Percentiles rank a stretch among this genome's conserved stretches.
Evolutionary conservation across 2,113 vertebrate species (phyloP).

Genomic region (Microcebus ravelobensis): DNA sequence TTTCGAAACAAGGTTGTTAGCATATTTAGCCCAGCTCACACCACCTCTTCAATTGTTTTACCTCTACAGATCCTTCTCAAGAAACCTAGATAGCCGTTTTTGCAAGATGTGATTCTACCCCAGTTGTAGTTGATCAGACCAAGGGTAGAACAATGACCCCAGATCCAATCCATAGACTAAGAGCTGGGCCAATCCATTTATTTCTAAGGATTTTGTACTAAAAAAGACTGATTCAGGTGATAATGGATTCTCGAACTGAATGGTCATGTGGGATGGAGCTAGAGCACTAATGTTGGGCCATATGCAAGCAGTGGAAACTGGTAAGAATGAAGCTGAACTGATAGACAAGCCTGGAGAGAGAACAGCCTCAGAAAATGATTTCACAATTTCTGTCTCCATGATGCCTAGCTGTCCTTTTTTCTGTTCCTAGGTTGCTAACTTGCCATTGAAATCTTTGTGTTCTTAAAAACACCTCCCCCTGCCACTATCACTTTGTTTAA

Average conservation of each 20-base stretch:
- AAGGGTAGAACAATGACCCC: neutral
- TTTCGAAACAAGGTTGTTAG: neutral
- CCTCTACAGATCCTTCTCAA: neutral
- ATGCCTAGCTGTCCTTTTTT: neutral
- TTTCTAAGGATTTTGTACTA: neutral
- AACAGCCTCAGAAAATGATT: constrained; percentile 9
- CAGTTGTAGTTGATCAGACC: neutral
- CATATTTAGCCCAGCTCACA: neutral
- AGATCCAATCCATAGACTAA: neutral
- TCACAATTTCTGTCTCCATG: neutral
- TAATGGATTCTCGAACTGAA: neutral
- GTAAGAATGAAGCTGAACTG: constrained; percentile 15
- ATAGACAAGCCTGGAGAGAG: neutral
- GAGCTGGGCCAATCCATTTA: neutral
- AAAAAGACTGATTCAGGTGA: neutral
- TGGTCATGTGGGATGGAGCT: neutral
- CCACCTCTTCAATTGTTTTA: neutral
- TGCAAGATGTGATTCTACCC: neutral
- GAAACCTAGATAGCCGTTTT: neutral
- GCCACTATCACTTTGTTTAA: neutral
- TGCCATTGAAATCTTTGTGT: neutral
- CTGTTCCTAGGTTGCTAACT: neutral
- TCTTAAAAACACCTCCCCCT: neutral
- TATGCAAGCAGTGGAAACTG: neutral
- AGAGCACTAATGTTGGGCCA: neutral